Conservation (phyloP, 1,140 invertebrate species). For the Papilio xuthus region DNA sequence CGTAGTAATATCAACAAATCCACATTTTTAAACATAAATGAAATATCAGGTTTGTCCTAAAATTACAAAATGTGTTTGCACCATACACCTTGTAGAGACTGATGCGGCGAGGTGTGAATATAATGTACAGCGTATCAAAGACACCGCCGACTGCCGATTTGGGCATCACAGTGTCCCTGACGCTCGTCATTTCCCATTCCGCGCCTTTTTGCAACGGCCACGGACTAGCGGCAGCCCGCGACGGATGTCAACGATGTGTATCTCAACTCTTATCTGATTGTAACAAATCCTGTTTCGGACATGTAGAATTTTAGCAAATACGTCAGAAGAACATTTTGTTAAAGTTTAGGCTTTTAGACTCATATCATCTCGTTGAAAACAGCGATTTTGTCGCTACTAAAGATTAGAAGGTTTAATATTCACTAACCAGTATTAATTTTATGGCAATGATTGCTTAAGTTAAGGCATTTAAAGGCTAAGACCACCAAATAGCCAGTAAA, state of each 20-base stretch:
- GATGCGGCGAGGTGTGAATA: slow-evolving; percentile 71
- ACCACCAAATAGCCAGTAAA: no score
- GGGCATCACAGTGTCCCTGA: slow-evolving; percentile 52
- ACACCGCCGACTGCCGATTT: slow-evolving; percentile 57
- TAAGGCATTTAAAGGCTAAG: no score
- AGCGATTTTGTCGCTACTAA: not conserved
- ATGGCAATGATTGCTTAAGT: not conserved
- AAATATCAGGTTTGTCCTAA: slow-evolving; percentile 5
- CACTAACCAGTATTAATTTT: not conserved
- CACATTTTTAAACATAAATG: not conserved
- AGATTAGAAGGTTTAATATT: not conserved
- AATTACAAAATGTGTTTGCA: not conserved
- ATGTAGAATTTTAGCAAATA: slow-evolving; percentile 20
- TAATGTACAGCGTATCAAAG: slow-evolving; percentile 75
- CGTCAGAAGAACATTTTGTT: not conserved
- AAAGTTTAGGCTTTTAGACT: not conserved
- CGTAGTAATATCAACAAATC: not conserved
- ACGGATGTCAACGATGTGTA: slow-evolving; percentile 38
- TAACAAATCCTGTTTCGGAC: slow-evolving; percentile 23
- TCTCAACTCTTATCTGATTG: slow-evolving; percentile 23
- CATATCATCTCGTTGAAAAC: not conserved
- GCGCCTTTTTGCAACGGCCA: slow-evolving; percentile 32
- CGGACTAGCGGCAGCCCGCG: slow-evolving; percentile 18
- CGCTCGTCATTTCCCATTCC: slow-evolving; percentile 40
- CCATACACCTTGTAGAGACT: slow-evolving; percentile 37